A percentile compares a stretch with the other conserved stretches of the same genome.
These are phyloP conservation scores for Porites cylindrica DNA, from an alignment of 92 coral and sea anemone genomes.

Conservation along the genomic window DNA sequence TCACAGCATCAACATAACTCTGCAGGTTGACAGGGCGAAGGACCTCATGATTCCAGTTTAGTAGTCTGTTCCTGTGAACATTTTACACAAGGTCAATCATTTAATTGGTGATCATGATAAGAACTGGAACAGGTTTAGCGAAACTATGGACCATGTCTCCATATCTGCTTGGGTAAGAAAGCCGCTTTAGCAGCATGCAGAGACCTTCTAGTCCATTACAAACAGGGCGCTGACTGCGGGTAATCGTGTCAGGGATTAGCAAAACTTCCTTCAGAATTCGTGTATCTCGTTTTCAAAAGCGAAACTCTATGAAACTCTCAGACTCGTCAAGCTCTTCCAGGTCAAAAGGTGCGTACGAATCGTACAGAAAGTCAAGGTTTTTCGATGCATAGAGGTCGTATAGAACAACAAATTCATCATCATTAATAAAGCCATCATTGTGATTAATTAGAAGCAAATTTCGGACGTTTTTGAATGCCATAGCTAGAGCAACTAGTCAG, in stretches of 20 bases:
- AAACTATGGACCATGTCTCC: neutral
- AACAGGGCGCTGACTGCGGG: neutral
- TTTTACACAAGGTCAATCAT: neutral
- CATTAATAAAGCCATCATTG: too few relatives aligned
- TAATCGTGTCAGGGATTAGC: neutral
- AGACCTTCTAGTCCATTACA: neutral
- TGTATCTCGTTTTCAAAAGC: slow-evolving; percentile 9
- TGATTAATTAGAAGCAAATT: too few relatives aligned
- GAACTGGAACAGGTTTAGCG: slow-evolving; percentile 9
- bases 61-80: too few relatives aligned
- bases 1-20: neutral
- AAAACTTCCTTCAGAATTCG: neutral
- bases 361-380: neutral
- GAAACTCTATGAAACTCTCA: neutral
- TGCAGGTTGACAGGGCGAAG: too few relatives aligned
- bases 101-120: slow-evolving; percentile 13
- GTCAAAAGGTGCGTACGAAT: slow-evolving; percentile 1
- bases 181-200: slow-evolving; percentile 6
- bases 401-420: neutral
- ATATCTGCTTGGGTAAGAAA: neutral
- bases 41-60: too few relatives aligned
- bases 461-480: neutral
- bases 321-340: slow-evolving; percentile 14
- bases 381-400: neutral
- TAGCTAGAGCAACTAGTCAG: slow-evolving; percentile 26